A percentile compares a stretch with the other conserved stretches of the same genome.
Evolutionary conservation across 2,888 invertebrate species (phyloP).

Genomic region (Zootermopsis nevadensis): DNA sequence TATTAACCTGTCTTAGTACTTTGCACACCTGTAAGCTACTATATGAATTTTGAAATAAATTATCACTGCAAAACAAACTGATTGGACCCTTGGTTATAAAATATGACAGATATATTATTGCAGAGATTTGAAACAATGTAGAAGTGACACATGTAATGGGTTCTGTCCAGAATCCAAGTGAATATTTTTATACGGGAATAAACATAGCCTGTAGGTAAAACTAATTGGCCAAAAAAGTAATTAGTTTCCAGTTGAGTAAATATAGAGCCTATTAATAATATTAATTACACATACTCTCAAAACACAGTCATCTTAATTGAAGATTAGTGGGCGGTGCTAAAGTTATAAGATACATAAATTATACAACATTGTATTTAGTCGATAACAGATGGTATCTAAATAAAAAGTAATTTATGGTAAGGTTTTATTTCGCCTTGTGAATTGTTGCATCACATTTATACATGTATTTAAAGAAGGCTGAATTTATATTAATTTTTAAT

Average conservation of each 20-base stretch:
- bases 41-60: not conserved
- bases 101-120: constrained; percentile 16
- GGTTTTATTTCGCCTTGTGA: constrained; percentile 7
- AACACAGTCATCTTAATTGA: not conserved
- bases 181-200: constrained; percentile 42
- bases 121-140: constrained; percentile 10
- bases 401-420: constrained; percentile 2
- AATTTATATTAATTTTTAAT: not conserved
- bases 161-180: constrained; percentile 35
- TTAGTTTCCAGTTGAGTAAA: constrained; percentile 37
- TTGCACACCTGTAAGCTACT: no score
- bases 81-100: constrained; percentile 21
- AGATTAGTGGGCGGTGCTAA: constrained; percentile 24
- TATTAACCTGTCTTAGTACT: no score
- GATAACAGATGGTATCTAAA: constrained; percentile 7
- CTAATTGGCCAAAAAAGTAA: constrained; percentile 39
- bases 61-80: constrained; percentile 21
- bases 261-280: constrained; percentile 21
- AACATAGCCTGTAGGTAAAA: constrained; percentile 39
- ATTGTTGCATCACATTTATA: constrained; percentile 12
- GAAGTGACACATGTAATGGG: constrained; percentile 30
- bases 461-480: not conserved
- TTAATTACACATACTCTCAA: constrained; percentile 17
- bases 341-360: not conserved
- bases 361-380: not conserved